Evolutionary conservation across 2,888 invertebrate species (phyloP).

Genomic region (Diploptera punctata): DNA sequence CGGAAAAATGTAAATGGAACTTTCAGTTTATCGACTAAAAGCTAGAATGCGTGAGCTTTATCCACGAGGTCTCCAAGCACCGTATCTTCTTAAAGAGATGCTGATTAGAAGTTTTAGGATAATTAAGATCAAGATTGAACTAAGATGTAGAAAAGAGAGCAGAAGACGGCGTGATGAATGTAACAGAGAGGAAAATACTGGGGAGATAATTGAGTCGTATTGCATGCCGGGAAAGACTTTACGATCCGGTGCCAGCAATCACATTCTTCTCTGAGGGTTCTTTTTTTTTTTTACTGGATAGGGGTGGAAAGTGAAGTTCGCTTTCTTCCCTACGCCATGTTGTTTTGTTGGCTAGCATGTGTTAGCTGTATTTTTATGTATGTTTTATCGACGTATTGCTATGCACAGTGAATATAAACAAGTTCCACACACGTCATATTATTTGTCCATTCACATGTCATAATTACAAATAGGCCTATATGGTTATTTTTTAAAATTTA

Average conservation of each 20-base stretch:
- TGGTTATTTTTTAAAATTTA: too few relatives aligned
- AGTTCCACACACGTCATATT: too few relatives aligned
- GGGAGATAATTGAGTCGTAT: constrained; percentile 26
- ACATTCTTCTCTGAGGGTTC: constrained; percentile 22
- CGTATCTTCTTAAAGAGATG: neutral
- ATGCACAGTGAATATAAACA: too few relatives aligned
- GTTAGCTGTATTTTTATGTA: neutral
- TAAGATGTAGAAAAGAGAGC: neutral
- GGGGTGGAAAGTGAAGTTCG: constrained; percentile 1
- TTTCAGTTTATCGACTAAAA: too few relatives aligned
- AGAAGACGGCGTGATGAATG: too few relatives aligned
- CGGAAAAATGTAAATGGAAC: too few relatives aligned
- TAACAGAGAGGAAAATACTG: too few relatives aligned
- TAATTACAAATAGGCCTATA: too few relatives aligned
- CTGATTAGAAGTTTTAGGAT: neutral
- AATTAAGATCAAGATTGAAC: constrained; percentile 5
- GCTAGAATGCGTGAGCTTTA: too few relatives aligned
- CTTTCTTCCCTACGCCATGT: constrained; percentile 18
- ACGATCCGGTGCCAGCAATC: constrained; percentile 23
- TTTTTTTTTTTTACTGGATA: constrained; percentile 3
- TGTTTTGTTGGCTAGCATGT: neutral
- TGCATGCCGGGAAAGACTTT: constrained; percentile 29
- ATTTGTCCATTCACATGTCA: too few relatives aligned
- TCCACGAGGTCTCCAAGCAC: too few relatives aligned
- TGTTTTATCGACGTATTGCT: constrained; percentile 23